Base-by-base conservation (phyloP, 2,797 vertebrate genomes). In the Pampus argenteus region DNA sequence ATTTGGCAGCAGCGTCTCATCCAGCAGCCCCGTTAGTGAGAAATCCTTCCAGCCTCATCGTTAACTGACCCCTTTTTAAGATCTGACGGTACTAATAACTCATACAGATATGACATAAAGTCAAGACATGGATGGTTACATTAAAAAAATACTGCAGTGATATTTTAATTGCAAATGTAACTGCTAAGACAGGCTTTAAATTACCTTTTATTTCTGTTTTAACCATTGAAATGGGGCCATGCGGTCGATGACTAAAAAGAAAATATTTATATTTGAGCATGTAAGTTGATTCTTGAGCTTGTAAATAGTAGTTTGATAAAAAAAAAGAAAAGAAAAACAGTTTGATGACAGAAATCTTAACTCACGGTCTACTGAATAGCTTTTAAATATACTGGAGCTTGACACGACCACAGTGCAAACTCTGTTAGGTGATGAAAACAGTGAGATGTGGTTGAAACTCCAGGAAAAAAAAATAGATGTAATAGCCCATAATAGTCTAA, bases 11-110 rank as follows among this genome's bases (percentile, higher is more conserved):
- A 49, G 48, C 75, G 54, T 20, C 56, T 59, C 18, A 9, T 66
- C 74, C 81, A 44, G 54, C 66, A 23, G 54, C 23, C 28, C 36
- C 8, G 10, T 57, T 48, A 44, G 40, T 59, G 25, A 59, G 26
- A 73, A 83, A 82, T 79, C 72, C 68, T 28, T 3, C 76, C 66
- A 60, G 71, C 52, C 42, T 18, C 45, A 1, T 55, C 50, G 69
- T 75, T 69, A 51, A 52, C 55, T 22, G 22, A 54, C 44, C 44
- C 44, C 4, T 28, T 64, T 45, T 57, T 31, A 45, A 49, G 73
- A 73, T 49, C 15, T 62, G 20, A 50, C 23, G 59, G 58, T 40
- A 25, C 28, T 64, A 75, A 20, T 75, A 50, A 69, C 40, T 56
- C 48, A 61, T 79, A n/a, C 65, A 52, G 47, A 78, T 55, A 25